phyloP scores from a whole-genome alignment of 2,888 invertebrate genomes.

The Phoenoteleia sp. region DNA sequence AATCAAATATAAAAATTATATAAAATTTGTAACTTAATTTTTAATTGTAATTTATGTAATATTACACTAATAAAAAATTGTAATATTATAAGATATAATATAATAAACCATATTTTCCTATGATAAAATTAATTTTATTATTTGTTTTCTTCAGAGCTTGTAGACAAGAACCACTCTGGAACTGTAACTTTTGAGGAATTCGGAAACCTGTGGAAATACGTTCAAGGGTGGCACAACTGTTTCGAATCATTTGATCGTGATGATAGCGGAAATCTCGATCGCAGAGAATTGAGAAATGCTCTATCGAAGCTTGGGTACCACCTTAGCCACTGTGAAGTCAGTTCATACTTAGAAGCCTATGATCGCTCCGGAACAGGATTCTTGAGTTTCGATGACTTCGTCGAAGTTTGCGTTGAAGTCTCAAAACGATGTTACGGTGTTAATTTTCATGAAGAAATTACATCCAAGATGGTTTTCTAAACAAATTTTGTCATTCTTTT shows the following conservation, averaged over 20 bases:
- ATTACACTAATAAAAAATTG: too few species aligned
- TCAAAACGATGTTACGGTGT: background rate
- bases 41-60: too few species aligned
- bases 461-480: too few species aligned
- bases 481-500: too few species aligned
- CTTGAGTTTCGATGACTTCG: background rate
- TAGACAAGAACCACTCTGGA: background rate
- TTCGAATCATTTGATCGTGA: background rate
- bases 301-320: background rate
- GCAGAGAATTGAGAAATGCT: background rate
- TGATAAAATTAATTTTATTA: too few species aligned
- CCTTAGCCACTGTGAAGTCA: background rate
- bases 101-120: too few species aligned
- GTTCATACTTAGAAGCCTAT: background rate
- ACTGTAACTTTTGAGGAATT: background rate
- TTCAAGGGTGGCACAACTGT: background rate
- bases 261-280: background rate
- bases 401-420: constrained; percentile 2
- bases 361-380: background rate
- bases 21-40: too few species aligned
- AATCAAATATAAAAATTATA: too few species aligned
- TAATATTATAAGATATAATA: too few species aligned
- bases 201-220: background rate
- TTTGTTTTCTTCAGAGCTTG: background rate
- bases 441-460: background rate